Percentiles rank a stretch among this genome's conserved stretches.
These are phyloP conservation scores for Temnopleurus reevesii DNA, from an alignment of 53 echinoderm and acorn worm genomes.

Conservation along the genomic window DNA sequence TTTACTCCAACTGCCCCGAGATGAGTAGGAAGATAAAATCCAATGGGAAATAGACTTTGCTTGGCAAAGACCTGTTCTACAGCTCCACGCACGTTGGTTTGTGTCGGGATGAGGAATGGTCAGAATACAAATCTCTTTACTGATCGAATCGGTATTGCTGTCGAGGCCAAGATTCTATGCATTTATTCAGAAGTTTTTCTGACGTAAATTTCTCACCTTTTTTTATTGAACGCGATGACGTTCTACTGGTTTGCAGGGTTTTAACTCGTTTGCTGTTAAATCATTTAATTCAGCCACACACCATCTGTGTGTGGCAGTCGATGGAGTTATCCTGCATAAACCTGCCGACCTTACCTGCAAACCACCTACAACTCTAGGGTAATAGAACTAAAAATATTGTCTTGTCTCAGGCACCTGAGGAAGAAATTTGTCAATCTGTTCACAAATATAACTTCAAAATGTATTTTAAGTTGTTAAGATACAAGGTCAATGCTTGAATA, in stretches of 20 bases:
- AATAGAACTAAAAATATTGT: too few species aligned
- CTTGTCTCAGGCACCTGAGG: neutral
- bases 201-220: constrained; percentile 25
- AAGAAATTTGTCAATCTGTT: neutral
- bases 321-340: too few species aligned
- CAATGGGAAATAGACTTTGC: constrained; percentile 1
- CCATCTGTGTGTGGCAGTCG: too few species aligned
- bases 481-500: too few species aligned
- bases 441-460: too few species aligned
- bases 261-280: too few species aligned
- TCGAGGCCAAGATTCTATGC: neutral
- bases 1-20: neutral
- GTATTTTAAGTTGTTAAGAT: too few species aligned
- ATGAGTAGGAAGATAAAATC: constrained; percentile 24
- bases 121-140: constrained; percentile 18
- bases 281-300: too few species aligned
- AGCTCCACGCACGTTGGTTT: neutral
- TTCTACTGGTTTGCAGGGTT: neutral
- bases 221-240: neutral
- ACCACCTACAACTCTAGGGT: too few species aligned
- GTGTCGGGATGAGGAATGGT: constrained; percentile 18
- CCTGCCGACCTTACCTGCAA: too few species aligned
- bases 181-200: constrained; percentile 20
- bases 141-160: constrained; percentile 1
- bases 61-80: neutral